Percentiles rank a stretch among this genome's conserved stretches.
phyloP scores from a whole-genome alignment of 30 jellyfish, hydroid and myxozoan genomes.

The Sanderia malayensis region DNA sequence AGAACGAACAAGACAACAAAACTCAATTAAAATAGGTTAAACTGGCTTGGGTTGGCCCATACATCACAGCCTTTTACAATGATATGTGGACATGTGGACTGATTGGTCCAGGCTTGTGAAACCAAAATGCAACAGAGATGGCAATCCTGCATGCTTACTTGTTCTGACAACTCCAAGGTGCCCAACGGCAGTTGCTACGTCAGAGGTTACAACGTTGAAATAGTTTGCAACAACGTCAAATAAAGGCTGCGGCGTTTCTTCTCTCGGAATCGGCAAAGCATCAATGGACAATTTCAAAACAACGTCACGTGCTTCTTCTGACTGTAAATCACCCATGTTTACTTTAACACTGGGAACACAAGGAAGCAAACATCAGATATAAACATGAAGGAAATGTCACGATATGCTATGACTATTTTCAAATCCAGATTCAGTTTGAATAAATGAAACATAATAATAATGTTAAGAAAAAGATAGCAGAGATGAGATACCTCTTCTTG shows the following conservation, averaged over 20 bases:
- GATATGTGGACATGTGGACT: no score
- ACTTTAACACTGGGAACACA: conserved; percentile 58
- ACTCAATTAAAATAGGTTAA: no score
- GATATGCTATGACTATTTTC: no score
- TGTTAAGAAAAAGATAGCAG: no score
- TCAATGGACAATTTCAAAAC: conserved; percentile 63
- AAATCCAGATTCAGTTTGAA: no score
- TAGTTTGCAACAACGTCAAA: conserved; percentile 46
- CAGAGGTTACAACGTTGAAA: conserved; percentile 59
- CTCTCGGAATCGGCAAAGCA: conserved; percentile 46
- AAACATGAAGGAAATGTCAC: neutral
- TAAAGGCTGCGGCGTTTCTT: conserved; percentile 72
- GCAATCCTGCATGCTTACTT: conserved; percentile 42
- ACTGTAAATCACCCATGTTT: conserved; percentile 89
- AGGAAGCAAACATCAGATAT: neutral
- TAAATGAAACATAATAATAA: no score
- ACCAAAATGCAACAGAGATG: no score
- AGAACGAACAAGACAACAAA: no score
- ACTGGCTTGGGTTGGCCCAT: no score
- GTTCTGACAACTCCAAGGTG: conserved; percentile 60
- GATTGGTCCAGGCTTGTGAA: no score
- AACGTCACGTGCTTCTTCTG: conserved; percentile 85
- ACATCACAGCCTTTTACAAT: no score
- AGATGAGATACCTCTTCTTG: conserved; percentile 38
- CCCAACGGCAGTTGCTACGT: conserved; percentile 14